Evolutionary conservation across 30 jellyfish, hydroid and myxozoan species (phyloP).

Genomic region (Aurelia sp.): DNA sequence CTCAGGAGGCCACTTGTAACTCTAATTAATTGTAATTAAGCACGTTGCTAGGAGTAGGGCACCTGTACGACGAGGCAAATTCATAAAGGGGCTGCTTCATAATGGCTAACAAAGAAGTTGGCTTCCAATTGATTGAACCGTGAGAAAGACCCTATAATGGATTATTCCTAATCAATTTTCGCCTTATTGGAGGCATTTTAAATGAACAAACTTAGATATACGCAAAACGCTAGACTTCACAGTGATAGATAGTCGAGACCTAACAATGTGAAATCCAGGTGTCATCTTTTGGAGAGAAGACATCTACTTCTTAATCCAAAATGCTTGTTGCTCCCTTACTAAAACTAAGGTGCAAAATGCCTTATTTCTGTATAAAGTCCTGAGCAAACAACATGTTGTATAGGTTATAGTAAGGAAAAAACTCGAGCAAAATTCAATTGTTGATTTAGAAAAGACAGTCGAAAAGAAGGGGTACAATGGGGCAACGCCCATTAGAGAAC

Average conservation of each 20-base stretch:
- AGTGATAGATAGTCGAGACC: too few relatives aligned
- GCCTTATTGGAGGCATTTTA: background rate
- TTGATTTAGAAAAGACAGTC: slow-evolving; percentile 27
- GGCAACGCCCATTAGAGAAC: slow-evolving; percentile 56
- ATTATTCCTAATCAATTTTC: background rate
- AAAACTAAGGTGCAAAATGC: too few relatives aligned
- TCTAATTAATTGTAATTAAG: slow-evolving; percentile 38
- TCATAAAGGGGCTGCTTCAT: slow-evolving; percentile 56
- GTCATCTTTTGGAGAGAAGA: too few relatives aligned
- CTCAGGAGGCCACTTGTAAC: slow-evolving; percentile 66
- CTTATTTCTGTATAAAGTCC: slow-evolving; percentile 26
- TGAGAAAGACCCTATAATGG: slow-evolving; percentile 33
- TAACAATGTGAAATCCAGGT: too few relatives aligned
- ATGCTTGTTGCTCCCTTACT: too few relatives aligned
- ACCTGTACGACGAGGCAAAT: slow-evolving; percentile 51
- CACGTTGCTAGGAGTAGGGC: slow-evolving; percentile 53
- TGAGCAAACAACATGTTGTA: slow-evolving; percentile 51
- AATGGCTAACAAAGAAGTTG: slow-evolving; percentile 37
- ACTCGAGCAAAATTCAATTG: background rate
- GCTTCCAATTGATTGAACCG: slow-evolving; percentile 2
- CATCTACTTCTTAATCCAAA: too few relatives aligned
- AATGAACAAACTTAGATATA: too few relatives aligned
- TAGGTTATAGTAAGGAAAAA: slow-evolving; percentile 11
- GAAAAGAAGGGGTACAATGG: slow-evolving; percentile 41
- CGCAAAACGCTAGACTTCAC: too few relatives aligned